Conservation (phyloP, 2,113 vertebrate species). For the Etheostoma cragini region DNA sequence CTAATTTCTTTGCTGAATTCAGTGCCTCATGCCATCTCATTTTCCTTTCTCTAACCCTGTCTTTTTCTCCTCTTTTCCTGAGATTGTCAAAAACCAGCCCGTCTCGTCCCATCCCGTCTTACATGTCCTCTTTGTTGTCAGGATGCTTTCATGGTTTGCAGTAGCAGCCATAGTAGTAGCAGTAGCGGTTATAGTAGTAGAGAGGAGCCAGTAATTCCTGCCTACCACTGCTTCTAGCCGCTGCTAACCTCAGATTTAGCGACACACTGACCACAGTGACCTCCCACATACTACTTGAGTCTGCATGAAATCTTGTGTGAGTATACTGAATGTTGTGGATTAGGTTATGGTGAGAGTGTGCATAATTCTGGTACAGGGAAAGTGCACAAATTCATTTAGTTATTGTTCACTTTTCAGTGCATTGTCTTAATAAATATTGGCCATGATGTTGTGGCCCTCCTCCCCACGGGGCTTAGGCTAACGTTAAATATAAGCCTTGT, state of each 20-base stretch:
- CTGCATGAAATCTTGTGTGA: slow-evolving; percentile 42
- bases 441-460: too few species aligned
- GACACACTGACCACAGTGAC: slow-evolving; percentile 72
- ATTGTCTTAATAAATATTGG: neutral
- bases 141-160: slow-evolving; percentile 52
- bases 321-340: neutral
- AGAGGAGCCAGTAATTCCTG: slow-evolving; percentile 60
- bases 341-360: slow-evolving; percentile 3
- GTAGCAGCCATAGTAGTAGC: slow-evolving; percentile 44
- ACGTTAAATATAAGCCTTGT: too few species aligned
- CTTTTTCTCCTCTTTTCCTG: neutral
- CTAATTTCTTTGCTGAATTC: neutral
- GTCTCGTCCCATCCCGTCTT: neutral
- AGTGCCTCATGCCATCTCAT: neutral
- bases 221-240: slow-evolving; percentile 53
- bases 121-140: slow-evolving; percentile 25
- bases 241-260: slow-evolving; percentile 64
- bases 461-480: too few species aligned
- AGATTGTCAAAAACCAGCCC: neutral
- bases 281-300: slow-evolving; percentile 58
- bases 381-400: neutral
- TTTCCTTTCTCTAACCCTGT: neutral
- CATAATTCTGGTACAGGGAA: neutral
- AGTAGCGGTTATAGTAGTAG: slow-evolving; percentile 47
- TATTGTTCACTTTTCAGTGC: neutral